phyloP scores from a whole-genome alignment of 2,113 vertebrate genomes.

The Sinocyclocheilus grahami region DNA sequence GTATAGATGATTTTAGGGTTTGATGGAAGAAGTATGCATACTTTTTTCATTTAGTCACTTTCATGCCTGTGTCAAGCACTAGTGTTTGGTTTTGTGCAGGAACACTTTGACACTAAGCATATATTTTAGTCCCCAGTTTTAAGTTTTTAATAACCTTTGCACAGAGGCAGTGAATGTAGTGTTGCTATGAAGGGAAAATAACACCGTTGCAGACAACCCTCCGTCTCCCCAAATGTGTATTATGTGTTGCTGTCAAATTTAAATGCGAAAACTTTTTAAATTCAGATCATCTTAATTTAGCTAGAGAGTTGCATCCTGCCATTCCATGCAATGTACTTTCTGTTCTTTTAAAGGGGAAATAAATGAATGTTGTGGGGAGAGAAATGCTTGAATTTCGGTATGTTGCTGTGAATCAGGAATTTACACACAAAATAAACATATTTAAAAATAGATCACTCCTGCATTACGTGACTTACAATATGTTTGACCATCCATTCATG shows the following conservation, averaged over 20 bases:
- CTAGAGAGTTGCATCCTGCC: background rate
- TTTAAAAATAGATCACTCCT: background rate
- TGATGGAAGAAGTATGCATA: slow-evolving; percentile 32
- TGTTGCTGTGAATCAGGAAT: slow-evolving; percentile 30
- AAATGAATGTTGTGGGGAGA: background rate
- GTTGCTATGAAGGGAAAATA: slow-evolving; percentile 7
- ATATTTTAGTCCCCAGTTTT: slow-evolving; percentile 30
- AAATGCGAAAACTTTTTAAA: background rate
- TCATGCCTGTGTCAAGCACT: slow-evolving; percentile 31
- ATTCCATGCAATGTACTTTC: slow-evolving; percentile 5
- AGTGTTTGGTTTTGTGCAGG: slow-evolving; percentile 26
- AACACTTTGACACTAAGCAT: slow-evolving; percentile 18
- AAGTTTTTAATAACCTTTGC: slow-evolving; percentile 23
- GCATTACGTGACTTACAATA: background rate
- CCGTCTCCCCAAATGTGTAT: slow-evolving; percentile 2
- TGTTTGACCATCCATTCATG: background rate
- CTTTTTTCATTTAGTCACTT: slow-evolving; percentile 22
- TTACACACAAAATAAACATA: slow-evolving; percentile 13
- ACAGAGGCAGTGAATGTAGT: slow-evolving; percentile 48
- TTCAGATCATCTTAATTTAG: background rate
- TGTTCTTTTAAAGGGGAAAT: slow-evolving; percentile 32
- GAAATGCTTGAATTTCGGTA: background rate
- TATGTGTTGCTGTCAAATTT: background rate
- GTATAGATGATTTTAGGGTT: slow-evolving; percentile 34
- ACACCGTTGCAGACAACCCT: background rate